Evolutionary conservation across 2,888 invertebrate species (phyloP).

Genomic region (Meiosimyza decipiens): DNA sequence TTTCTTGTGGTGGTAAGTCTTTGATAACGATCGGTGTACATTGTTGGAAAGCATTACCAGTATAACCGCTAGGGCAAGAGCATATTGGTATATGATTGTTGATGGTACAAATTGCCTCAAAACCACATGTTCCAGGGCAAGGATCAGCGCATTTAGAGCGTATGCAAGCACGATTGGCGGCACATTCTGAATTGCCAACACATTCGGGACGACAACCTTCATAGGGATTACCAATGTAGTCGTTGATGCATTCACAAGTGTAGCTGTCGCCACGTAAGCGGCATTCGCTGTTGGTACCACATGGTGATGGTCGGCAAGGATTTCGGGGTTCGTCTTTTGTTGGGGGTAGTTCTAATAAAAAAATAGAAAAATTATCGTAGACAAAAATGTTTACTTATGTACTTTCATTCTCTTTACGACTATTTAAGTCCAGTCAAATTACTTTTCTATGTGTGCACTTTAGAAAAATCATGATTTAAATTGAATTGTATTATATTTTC

Average conservation of each 20-base stretch:
- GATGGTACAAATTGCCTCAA: conserved; percentile 82
- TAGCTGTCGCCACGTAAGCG: conserved; percentile 69
- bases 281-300: conserved; percentile 77
- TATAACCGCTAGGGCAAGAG: conserved; percentile 72
- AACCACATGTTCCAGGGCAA: conserved; percentile 83
- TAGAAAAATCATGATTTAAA: no score
- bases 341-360: conserved; percentile 50
- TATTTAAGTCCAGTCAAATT: no score
- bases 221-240: conserved; percentile 81
- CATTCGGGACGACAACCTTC: conserved; percentile 86
- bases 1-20: conserved; percentile 51
- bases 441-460: no score
- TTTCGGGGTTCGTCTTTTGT: conserved; percentile 65
- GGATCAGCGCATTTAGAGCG: conserved; percentile 86
- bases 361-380: conserved; percentile 20
- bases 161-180: conserved; percentile 84
- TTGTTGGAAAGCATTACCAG: conserved; percentile 74
- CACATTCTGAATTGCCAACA: conserved; percentile 86
- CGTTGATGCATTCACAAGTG: conserved; percentile 72
- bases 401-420: background rate
- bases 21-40: conserved; percentile 62
- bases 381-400: conserved; percentile 28
- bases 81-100: conserved; percentile 78
- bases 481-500: no score
- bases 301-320: conserved; percentile 79